Conservation (phyloP, 2,113 vertebrate genomes). For the Thunnus maccoyii region DNA sequence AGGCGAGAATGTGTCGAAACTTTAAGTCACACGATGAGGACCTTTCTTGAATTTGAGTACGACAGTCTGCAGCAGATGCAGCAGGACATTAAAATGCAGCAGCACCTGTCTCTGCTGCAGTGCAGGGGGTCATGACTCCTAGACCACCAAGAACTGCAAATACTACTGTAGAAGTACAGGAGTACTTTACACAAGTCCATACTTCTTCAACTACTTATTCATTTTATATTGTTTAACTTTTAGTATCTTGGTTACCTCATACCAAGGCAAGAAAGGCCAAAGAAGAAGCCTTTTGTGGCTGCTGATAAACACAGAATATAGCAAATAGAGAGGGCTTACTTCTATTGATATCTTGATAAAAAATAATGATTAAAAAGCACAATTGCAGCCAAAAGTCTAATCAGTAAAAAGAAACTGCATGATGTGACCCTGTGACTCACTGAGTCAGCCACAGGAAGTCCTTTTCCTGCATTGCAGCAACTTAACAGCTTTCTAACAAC, state of each 20-base stretch:
- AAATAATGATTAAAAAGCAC: not conserved
- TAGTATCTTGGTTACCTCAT: not conserved
- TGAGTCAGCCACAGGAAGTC: not conserved
- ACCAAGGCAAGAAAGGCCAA: not conserved
- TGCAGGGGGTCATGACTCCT: slow-evolving; percentile 32
- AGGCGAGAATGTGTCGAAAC: not conserved
- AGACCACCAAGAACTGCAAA: slow-evolving; percentile 69
- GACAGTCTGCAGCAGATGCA: slow-evolving; percentile 69
- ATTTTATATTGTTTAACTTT: not conserved
- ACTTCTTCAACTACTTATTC: not conserved
- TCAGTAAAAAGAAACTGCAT: not conserved
- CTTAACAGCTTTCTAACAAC: slow-evolving; percentile 49
- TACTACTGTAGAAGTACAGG: slow-evolving; percentile 8
- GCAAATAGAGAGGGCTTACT: too few species aligned
- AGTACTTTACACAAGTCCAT: too few species aligned
- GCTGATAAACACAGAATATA: not conserved
- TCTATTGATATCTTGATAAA: too few species aligned
- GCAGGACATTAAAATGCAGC: slow-evolving; percentile 30
- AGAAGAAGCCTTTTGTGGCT: not conserved
- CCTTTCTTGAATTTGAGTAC: slow-evolving; percentile 23
- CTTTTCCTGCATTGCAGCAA: slow-evolving; percentile 42
- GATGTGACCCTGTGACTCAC: not conserved
- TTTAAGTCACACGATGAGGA: not conserved
- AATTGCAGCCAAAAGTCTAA: not conserved
- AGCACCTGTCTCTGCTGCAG: slow-evolving; percentile 70